Percentiles rank a stretch among this genome's conserved stretches.
Conservation (phyloP, 2,113 vertebrate genomes). For the Microcebus ravelobensis region DNA sequence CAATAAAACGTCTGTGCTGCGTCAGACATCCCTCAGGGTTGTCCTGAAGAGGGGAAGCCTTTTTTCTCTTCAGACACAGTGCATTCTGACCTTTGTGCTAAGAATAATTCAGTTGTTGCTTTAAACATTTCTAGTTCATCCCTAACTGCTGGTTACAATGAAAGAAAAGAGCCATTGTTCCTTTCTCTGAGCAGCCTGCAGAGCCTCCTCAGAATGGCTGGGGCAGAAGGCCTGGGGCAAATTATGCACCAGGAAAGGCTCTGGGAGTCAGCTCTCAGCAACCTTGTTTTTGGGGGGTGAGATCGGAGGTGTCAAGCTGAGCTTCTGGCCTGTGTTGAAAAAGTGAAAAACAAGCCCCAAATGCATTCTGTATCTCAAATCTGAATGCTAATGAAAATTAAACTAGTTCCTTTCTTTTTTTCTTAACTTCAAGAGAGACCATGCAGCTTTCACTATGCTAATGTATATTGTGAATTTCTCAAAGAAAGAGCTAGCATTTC, state of each 20-base stretch:
- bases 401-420: not conserved
- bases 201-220: not conserved
- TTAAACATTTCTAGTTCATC: slow-evolving; percentile 29
- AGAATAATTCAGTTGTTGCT: slow-evolving; percentile 27
- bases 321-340: not conserved
- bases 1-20: not conserved
- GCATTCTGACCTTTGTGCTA: slow-evolving; percentile 21
- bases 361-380: not conserved
- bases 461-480: not conserved
- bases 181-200: not conserved
- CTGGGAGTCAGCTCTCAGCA: not conserved
- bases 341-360: not conserved
- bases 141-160: not conserved
- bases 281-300: not conserved
- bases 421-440: not conserved
- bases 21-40: not conserved
- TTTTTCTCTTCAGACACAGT: not conserved
- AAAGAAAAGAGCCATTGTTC: not conserved
- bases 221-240: not conserved
- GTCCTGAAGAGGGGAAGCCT: not conserved
- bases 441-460: not conserved
- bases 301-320: not conserved
- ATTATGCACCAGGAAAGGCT: not conserved
- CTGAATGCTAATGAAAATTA: not conserved
- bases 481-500: not conserved